Percentiles rank a stretch among this genome's conserved stretches.
These are phyloP conservation scores for Acleris cristana DNA, from an alignment of 2,888 invertebrate genomes.

Conservation along the genomic window DNA sequence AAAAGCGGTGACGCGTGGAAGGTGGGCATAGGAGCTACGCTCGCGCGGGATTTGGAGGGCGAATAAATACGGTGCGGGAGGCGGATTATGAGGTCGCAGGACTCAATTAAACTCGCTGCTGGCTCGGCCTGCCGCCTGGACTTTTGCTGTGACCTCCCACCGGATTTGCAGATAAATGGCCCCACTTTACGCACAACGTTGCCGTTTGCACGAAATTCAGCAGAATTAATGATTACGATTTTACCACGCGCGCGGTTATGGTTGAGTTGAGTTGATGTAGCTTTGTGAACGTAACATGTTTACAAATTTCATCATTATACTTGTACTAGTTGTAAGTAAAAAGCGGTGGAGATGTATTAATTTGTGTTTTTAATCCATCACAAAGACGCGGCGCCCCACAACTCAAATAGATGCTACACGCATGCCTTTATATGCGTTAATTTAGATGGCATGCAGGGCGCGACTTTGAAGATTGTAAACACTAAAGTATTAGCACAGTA, in stretches of 20 bases:
- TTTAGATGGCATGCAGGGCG: too few species aligned
- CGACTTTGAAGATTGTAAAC: too few species aligned
- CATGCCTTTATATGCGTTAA: too few species aligned
- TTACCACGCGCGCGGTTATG: slow-evolving; percentile 42
- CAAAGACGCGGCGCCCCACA: too few species aligned
- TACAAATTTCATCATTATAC: not conserved
- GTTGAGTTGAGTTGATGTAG: slow-evolving; percentile 13
- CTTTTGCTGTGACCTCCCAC: slow-evolving; percentile 78
- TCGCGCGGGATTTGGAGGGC: slow-evolving; percentile 50
- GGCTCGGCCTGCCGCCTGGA: slow-evolving; percentile 80
- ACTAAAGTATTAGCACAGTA: too few species aligned
- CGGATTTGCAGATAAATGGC: slow-evolving; percentile 78
- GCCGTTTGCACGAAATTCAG: slow-evolving; percentile 59
- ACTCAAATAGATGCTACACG: too few species aligned
- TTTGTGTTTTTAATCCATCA: too few species aligned
- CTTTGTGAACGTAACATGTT: not conserved
- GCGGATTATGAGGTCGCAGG: slow-evolving; percentile 82
- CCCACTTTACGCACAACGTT: slow-evolving; percentile 68
- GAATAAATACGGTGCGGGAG: slow-evolving; percentile 79
- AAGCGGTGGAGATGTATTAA: not conserved
- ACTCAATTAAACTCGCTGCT: slow-evolving; percentile 82
- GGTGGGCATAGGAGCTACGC: slow-evolving; percentile 14
- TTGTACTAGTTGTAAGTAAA: not conserved
- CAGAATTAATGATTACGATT: slow-evolving; percentile 64
- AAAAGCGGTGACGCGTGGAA: slow-evolving; percentile 50